These are phyloP conservation scores for Drosophila oshimai DNA, from an alignment of 1,140 invertebrate species.

Conservation along the genomic window DNA sequence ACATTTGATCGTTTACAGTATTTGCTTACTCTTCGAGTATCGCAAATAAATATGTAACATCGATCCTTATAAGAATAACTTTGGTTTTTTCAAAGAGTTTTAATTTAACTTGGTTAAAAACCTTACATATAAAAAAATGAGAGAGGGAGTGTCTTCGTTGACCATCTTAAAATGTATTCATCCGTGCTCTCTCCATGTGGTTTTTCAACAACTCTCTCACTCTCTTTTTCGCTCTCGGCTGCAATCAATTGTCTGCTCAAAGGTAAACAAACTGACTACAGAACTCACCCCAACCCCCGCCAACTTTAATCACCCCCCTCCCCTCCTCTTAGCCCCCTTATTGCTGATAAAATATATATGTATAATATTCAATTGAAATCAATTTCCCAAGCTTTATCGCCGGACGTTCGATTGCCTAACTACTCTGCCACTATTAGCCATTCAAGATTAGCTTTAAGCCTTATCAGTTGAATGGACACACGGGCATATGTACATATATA, in stretches of 20 bases:
- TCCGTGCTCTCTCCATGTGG: background rate
- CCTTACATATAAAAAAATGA: background rate
- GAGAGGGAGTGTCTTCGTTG: no score
- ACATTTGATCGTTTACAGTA: no score
- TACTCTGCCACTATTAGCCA: slow-evolving; percentile 15
- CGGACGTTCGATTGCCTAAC: slow-evolving; percentile 13
- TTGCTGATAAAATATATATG: background rate
- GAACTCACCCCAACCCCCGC: background rate
- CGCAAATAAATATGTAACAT: no score
- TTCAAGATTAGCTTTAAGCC: slow-evolving; percentile 19
- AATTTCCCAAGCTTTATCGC: slow-evolving; percentile 11
- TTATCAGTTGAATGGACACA: background rate
- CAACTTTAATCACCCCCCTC: background rate
- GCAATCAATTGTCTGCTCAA: slow-evolving; percentile 33
- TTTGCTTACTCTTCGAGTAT: no score
- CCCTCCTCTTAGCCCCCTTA: background rate
- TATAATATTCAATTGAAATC: slow-evolving; percentile 3
- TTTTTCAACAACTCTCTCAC: background rate
- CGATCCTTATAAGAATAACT: no score
- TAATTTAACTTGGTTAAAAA: no score
- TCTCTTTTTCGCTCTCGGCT: background rate
- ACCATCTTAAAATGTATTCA: background rate
- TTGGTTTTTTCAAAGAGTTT: no score
- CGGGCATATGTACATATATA: background rate
- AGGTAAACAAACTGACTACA: slow-evolving; percentile 55